These are phyloP conservation scores for Microtus ochrogaster DNA, from an alignment of 2,113 vertebrate species.

Conservation along the genomic window DNA sequence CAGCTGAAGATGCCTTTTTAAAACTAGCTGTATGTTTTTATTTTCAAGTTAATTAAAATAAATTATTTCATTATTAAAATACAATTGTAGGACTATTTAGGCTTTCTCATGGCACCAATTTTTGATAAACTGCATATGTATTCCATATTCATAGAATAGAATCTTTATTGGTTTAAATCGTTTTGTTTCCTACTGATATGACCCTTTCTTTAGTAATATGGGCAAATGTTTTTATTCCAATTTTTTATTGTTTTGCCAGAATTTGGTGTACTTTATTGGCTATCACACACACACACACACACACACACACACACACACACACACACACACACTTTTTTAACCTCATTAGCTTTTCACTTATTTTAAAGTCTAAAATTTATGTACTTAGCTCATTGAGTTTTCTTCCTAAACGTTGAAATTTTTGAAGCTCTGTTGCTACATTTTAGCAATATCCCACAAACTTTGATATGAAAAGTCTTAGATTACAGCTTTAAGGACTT, in stretches of 20 bases:
- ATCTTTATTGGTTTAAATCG: conserved; percentile 28
- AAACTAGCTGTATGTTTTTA: background rate
- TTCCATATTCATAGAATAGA: conserved; percentile 14
- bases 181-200: background rate
- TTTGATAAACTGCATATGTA: background rate
- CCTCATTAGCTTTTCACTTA: background rate
- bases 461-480: conserved; percentile 8
- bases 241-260: conserved; percentile 37
- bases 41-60: background rate
- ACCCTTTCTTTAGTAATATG: background rate
- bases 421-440: background rate
- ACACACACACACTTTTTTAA: background rate
- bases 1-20: background rate
- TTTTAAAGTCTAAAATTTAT: conserved; percentile 9
- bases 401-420: background rate
- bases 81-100: background rate
- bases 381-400: background rate
- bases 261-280: background rate
- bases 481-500: background rate
- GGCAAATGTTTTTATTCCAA: background rate
- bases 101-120: conserved; percentile 17
- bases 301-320: background rate
- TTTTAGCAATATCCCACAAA: background rate
- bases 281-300: background rate
- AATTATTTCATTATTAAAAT: background rate